phyloP scores from a whole-genome alignment of 2,888 invertebrate genomes.

The Drosophila acutilabella region DNA sequence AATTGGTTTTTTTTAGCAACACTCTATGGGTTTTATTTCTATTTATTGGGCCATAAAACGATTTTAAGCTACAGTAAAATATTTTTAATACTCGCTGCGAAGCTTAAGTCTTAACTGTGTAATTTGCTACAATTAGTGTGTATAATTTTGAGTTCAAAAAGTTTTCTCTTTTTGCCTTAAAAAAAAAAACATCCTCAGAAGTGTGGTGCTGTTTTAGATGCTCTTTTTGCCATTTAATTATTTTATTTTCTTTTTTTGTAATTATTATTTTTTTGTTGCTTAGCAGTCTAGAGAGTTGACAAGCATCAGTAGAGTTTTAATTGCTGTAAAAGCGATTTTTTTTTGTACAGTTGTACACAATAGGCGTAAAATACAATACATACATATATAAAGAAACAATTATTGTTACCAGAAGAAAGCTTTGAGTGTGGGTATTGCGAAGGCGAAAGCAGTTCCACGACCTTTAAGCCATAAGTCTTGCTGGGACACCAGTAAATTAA shows the following conservation, averaged over 20 bases:
- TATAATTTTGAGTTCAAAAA: slow-evolving; percentile 68
- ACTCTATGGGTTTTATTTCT: slow-evolving; percentile 26
- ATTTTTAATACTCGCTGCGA: slow-evolving; percentile 71
- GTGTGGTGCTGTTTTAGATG: slow-evolving; percentile 62
- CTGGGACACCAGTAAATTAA: slow-evolving; percentile 8
- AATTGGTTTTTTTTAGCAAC: slow-evolving; percentile 17
- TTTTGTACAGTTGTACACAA: slow-evolving; percentile 43
- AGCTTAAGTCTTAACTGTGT: slow-evolving; percentile 74
- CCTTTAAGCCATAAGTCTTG: slow-evolving; percentile 20
- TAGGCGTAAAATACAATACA: slow-evolving; percentile 59
- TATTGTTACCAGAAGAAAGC: slow-evolving; percentile 81
- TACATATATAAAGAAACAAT: slow-evolving; percentile 77
- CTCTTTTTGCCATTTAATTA: slow-evolving; percentile 16
- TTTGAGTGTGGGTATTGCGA: slow-evolving; percentile 60
- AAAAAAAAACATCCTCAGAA: slow-evolving; percentile 75
- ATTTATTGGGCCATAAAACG: slow-evolving; percentile 56
- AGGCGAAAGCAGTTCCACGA: slow-evolving; percentile 49
- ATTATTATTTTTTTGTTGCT: slow-evolving; percentile 52
- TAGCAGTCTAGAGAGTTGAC: slow-evolving; percentile 79
- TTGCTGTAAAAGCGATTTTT: slow-evolving; percentile 66
- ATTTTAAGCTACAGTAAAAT: slow-evolving; percentile 80
- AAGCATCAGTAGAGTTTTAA: slow-evolving; percentile 72
- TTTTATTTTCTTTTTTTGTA: slow-evolving; percentile 45
- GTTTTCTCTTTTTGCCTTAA: slow-evolving; percentile 61
- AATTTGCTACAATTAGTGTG: slow-evolving; percentile 66